These are phyloP conservation scores for Zhuqinia jingwanae DNA, from an alignment of 2,888 invertebrate genomes.

Conservation along the genomic window DNA sequence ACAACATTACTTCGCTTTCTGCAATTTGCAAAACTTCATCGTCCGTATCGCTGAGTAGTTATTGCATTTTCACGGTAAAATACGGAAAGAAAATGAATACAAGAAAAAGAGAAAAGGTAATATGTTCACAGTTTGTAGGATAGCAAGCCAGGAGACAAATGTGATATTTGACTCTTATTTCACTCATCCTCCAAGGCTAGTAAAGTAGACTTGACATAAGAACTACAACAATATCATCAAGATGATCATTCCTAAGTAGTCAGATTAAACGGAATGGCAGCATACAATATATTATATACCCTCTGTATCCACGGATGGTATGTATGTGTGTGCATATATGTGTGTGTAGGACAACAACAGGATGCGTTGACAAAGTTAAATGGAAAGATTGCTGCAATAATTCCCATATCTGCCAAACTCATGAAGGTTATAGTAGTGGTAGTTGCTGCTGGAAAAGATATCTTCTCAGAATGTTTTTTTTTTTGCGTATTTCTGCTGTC, in stretches of 20 bases:
- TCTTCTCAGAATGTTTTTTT: no score
- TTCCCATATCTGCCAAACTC: constrained; percentile 9
- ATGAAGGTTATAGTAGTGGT: constrained; percentile 9
- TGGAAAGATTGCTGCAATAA: constrained; percentile 2
- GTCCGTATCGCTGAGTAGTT: no score
- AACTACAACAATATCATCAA: constrained; percentile 2
- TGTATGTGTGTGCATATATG: no score
- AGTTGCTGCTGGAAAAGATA: no score
- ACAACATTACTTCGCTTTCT: no score
- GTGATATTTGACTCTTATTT: constrained; percentile 22
- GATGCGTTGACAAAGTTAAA: constrained; percentile 34
- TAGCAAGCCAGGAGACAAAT: constrained; percentile 55
- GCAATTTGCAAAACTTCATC: no score
- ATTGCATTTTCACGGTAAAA: no score
- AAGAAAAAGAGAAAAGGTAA: not conserved
- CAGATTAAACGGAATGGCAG: constrained; percentile 30
- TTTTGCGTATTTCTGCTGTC: no score
- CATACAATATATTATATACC: constrained; percentile 20
- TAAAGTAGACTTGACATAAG: not conserved
- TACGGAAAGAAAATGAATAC: no score
- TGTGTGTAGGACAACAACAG: no score
- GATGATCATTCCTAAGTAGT: constrained; percentile 35
- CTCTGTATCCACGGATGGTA: not conserved
- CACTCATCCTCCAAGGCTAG: not conserved
- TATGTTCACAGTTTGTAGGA: constrained; percentile 18